Evolutionary conservation across 2,113 vertebrate species (phyloP), one percentile per base, ranked within the genome.

Genomic region (Notothenia coriiceps): DNA sequence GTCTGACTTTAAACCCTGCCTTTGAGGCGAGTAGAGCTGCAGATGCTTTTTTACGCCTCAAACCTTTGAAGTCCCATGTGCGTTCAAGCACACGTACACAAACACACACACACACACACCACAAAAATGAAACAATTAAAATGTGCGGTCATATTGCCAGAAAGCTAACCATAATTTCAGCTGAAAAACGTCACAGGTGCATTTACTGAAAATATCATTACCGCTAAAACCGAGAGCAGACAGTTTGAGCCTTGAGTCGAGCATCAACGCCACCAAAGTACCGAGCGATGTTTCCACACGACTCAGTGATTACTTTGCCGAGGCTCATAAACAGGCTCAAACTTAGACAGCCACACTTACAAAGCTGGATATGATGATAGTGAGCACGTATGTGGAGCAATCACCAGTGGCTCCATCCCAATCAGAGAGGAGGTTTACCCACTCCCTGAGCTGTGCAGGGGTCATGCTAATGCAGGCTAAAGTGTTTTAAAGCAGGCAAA

Each of bases 11-110:
- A 79, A 78, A 70, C n/a, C 18, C 52, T 55, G 60, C 60, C 72
- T 66, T 74, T 63, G 81, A 67, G 79, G 84, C 29, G 66, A 85
- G 77, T 11, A 65, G 66, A 79, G 77, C 82, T 67, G 79, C 82
- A 86, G 82, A 88, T 80, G 82, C 75, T 91, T 73, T 73, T 77
- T 79, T 51, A 59, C 55, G 33, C 82, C 66, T 63, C 43, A 63
- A 69, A 70, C 83, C 82, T 86, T 83, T 88, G 76, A 89, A 77
- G 83, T 80, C 46, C 18, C 22, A 57, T 46, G 47, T 73, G 54
- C 13, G 17, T 13, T 33, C 40, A 52, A 2, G 14, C 56, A n/a
- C 49, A 0, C 22, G 15, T 4, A 22, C 66, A 17, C 60, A 11
- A 2, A 60, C 59, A 67, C 54, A 12, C 35, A 59, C 55, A 56